Base-by-base conservation (phyloP, 2,888 invertebrate genomes). In the Griposia aprilina region DNA sequence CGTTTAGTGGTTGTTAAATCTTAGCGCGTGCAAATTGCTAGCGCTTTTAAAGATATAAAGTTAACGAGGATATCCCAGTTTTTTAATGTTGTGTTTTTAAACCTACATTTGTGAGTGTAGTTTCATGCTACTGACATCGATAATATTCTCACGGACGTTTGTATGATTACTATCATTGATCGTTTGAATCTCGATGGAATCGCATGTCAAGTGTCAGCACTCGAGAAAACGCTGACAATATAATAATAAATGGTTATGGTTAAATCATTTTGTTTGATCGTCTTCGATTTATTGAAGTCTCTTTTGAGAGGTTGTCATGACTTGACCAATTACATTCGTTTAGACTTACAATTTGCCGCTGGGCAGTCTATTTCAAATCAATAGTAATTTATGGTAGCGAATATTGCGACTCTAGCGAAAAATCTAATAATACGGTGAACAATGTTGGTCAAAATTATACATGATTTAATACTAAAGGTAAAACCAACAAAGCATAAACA, bases 21-120 rank as follows among this genome's bases (percentile, higher is more conserved):
- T 74, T 52, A n/a, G 75, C 78, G 87, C 87, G 89, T 88, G 88
- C 76, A 81, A 88, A 88, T 87, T 87, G 86, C 70, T 72, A 74
- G 68, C 78, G 73, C 78, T 81, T 72, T 87, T 74, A 89, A 80
- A 84, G 73, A 74, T 81, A 82, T 80, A 85, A 80, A 81, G 57
- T 79, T 82, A 89, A 85, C 87, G 84, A 90, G 80, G 74, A 70
- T 85, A 82, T 76, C 85, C 88, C 72, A 87, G 81, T 82, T 89
- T 77, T 45, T 84, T 81, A 81, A 68, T 79, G 55, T 75, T 74
- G 63, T 78, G 48, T 74, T 81, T 78, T 83, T 72, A 26, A 71
- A 75, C 81, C 80, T 78, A 83, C 65, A 76, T 76, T 76, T 79
- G 20, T 62, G 45, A 60, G 65, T 80, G 26, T 62, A 41, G 59